Percentiles rank a stretch among this genome's conserved stretches.
These are phyloP conservation scores for Oreocharis arfaki DNA, from an alignment of 2,113 vertebrate genomes.

Conservation along the genomic window DNA sequence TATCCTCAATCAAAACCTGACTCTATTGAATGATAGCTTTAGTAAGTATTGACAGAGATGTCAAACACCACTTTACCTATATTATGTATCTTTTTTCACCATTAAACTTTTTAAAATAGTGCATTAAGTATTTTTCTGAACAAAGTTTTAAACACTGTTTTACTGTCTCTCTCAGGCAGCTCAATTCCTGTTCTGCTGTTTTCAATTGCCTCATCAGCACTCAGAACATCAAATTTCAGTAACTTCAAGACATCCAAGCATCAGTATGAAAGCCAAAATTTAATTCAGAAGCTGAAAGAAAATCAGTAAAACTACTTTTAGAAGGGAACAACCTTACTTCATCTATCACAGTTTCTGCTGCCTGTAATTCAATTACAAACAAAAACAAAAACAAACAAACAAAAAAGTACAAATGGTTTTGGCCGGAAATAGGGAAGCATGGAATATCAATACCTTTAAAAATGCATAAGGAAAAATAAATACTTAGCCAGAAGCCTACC, in stretches of 20 bases:
- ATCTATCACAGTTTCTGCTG: not conserved
- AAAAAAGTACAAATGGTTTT: not conserved
- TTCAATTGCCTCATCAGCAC: slow-evolving; percentile 43
- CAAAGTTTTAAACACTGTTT: not conserved
- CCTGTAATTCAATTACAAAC: not conserved
- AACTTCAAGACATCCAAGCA: slow-evolving; percentile 35
- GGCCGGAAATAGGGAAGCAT: not conserved
- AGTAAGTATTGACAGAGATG: not conserved
- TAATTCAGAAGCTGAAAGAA: slow-evolving; percentile 48
- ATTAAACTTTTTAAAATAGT: not conserved
- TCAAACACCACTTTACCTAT: not conserved
- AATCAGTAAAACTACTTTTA: slow-evolving; percentile 12
- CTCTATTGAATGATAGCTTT: not conserved
- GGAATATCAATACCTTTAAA: not conserved
- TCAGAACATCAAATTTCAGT: slow-evolving; percentile 45
- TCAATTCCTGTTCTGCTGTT: slow-evolving; percentile 36
- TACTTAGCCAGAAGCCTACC: not conserved
- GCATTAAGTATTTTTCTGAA: not conserved
- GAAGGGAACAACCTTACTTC: not conserved
- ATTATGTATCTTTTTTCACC: not conserved
- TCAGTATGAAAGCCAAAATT: slow-evolving; percentile 17
- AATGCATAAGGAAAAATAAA: not conserved
- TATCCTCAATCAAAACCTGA: not conserved
- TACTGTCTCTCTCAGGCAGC: slow-evolving; percentile 43
- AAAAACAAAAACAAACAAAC: not conserved